phyloP scores from a whole-genome alignment of 2,113 vertebrate species.

The Ceuthmochares aereus region DNA sequence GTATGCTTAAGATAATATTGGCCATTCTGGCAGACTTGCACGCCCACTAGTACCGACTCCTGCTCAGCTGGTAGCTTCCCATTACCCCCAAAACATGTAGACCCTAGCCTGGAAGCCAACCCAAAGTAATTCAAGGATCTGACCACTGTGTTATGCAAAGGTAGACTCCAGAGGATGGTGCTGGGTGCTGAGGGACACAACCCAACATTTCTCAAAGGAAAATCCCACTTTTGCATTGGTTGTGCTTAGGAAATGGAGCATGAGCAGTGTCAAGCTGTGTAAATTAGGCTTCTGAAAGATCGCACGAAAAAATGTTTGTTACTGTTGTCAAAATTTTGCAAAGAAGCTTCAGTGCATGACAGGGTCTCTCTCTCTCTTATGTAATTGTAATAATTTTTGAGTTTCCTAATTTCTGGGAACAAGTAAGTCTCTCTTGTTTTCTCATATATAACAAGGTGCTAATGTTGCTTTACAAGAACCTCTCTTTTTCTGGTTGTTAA shows the following conservation, averaged over 20 bases:
- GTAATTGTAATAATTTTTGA: not conserved
- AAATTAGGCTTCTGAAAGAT: not conserved
- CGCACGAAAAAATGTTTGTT: not conserved
- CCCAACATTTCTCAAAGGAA: not conserved
- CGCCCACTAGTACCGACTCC: fast-evolving
- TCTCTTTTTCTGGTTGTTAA: slow-evolving; percentile 16
- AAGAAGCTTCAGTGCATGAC: not conserved
- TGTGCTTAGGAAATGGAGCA: not conserved
- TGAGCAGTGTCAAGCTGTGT: not conserved
- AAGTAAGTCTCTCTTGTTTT: not conserved
- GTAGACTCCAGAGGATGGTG: not conserved
- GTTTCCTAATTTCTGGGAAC: not conserved
- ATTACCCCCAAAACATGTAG: fast-evolving
- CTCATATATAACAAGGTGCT: not conserved
- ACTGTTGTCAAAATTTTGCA: not conserved
- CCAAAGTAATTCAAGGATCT: not conserved
- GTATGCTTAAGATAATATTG: not conserved
- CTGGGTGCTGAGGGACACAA: not conserved
- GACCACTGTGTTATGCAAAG: too few species aligned
- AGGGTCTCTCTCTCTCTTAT: not conserved
- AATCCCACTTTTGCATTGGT: not conserved
- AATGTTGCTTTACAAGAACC: not conserved
- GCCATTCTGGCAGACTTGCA: not conserved
- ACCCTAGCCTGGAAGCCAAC: not conserved
- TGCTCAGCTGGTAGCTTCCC: not conserved